Evolutionary conservation across 2,888 invertebrate genomes (phyloP).

Genomic region (Aphidoletes aphidimyza): DNA sequence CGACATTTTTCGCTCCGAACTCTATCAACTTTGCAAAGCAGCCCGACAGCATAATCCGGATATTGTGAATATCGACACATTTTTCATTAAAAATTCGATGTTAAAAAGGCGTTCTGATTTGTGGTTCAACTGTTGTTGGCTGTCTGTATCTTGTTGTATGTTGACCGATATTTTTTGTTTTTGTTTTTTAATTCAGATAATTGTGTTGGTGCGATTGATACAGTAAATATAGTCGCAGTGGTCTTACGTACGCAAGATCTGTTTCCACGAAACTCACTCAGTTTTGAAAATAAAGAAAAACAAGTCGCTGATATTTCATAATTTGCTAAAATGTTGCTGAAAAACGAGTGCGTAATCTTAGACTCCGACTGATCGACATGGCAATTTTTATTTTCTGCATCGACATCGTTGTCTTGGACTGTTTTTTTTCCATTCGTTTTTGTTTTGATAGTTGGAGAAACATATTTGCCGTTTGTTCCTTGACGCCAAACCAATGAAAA

Average conservation of each 20-base stretch:
- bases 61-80: neutral
- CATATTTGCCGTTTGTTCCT: constrained; percentile 23
- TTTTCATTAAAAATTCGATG: neutral
- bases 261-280: neutral
- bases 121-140: too few relatives aligned
- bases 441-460: neutral
- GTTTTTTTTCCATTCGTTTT: too few relatives aligned
- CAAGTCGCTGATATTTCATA: neutral
- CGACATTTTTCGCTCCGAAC: neutral
- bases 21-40: neutral
- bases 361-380: neutral
- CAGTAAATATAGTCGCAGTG: neutral
- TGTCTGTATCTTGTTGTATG: too few relatives aligned
- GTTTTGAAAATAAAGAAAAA: neutral
- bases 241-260: neutral
- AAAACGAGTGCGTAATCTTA: neutral
- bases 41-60: neutral
- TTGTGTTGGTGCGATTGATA: neutral
- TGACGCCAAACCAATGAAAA: neutral
- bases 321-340: neutral
- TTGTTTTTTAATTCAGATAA: neutral
- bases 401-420: neutral
- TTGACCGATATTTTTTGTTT: neutral
- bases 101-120: constrained; percentile 11
- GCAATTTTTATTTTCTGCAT: neutral